These are phyloP conservation scores for Antitype chi DNA, from an alignment of 2,888 invertebrate genomes.

Conservation along the genomic window DNA sequence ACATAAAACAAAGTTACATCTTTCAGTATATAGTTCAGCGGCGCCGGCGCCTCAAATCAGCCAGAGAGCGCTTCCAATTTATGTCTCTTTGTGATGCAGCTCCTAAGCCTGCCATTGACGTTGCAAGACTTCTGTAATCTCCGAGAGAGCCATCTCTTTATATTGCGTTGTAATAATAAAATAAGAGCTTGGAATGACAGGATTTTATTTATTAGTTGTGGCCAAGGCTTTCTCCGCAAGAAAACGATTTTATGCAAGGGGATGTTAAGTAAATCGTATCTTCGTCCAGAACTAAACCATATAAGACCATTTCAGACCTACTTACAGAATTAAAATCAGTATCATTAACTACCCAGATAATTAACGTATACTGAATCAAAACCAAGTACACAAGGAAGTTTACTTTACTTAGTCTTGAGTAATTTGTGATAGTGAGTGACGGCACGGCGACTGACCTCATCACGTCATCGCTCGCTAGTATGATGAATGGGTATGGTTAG, in stretches of 20 bases:
- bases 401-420: neutral
- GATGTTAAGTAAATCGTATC: neutral
- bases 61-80: slow-evolving; percentile 67
- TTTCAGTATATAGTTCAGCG: neutral
- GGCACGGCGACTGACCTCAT: neutral
- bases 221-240: neutral
- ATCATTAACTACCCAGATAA: neutral
- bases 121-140: slow-evolving; percentile 67
- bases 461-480: slow-evolving; percentile 32
- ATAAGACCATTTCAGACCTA: no score
- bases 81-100: slow-evolving; percentile 68
- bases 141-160: slow-evolving; percentile 34
- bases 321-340: no score
- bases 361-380: neutral
- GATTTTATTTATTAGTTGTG: neutral
- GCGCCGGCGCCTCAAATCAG: slow-evolving; percentile 26
- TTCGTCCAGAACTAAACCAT: neutral
- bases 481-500: slow-evolving; percentile 56
- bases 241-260: neutral
- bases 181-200: neutral
- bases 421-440: neutral
- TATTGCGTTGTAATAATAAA: slow-evolving; percentile 14
- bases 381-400: neutral
- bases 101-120: slow-evolving; percentile 65
- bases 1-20: neutral